Evolutionary conservation across 2,888 invertebrate genomes (phyloP).

Genomic region (Cancer borealis): DNA sequence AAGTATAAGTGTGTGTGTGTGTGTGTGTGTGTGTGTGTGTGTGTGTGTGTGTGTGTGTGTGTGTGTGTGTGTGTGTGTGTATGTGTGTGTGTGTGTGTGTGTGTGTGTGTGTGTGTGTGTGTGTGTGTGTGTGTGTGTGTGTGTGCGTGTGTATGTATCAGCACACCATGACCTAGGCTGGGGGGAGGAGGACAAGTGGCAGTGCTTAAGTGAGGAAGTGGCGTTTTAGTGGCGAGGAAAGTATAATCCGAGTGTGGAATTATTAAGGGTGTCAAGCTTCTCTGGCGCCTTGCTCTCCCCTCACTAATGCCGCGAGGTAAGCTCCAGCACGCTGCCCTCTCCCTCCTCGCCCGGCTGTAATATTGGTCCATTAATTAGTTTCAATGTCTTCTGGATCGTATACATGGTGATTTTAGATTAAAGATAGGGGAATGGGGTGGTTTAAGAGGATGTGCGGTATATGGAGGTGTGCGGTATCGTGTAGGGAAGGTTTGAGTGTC

Average conservation of each 20-base stretch:
- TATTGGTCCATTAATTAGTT: background rate
- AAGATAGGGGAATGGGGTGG: background rate
- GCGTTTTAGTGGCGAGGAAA: background rate
- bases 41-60: background rate
- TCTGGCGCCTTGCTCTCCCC: slow-evolving; percentile 5
- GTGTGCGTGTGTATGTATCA: too few relatives aligned
- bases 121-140: too few relatives aligned
- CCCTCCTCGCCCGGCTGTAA: background rate
- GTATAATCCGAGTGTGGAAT: background rate
- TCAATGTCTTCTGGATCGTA: slow-evolving; percentile 3
- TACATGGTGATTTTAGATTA: slow-evolving; percentile 13
- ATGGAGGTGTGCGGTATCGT: background rate
- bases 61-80: too few relatives aligned
- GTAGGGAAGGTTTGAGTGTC: too few relatives aligned
- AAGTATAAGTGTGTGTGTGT: background rate
- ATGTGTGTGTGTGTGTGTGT: too few relatives aligned
- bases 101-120: too few relatives aligned
- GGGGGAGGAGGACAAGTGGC: background rate
- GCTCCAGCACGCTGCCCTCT: background rate
- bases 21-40: background rate
- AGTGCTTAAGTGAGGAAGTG: background rate
- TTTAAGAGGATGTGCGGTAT: background rate
- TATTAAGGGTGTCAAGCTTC: background rate
- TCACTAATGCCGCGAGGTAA: background rate
- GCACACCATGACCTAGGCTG: too few relatives aligned